phyloP scores from a whole-genome alignment of 1,140 invertebrate species.

The Stegodyphus dumicola region DNA sequence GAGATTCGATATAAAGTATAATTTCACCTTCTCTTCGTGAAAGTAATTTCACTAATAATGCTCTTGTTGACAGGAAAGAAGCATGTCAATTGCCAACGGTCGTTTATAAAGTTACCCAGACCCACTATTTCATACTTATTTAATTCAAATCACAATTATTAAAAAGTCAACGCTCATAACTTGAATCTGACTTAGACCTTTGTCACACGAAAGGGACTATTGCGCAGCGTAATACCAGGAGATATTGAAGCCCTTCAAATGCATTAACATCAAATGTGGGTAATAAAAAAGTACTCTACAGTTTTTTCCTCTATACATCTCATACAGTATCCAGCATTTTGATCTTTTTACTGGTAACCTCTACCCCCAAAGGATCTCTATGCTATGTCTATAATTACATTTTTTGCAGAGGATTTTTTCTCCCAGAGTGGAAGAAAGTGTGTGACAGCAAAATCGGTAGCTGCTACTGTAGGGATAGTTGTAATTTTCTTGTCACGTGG shows the following conservation, averaged over 20 bases:
- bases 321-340: constrained; percentile 30
- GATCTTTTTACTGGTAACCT: constrained; percentile 46
- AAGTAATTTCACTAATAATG: too few species aligned
- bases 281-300: constrained; percentile 1
- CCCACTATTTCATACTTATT: too few species aligned
- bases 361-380: constrained; percentile 28
- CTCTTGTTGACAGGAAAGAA: too few species aligned
- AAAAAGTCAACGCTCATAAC: too few species aligned
- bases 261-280: constrained; percentile 7
- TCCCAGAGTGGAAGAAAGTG: constrained; percentile 1
- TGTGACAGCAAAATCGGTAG: constrained; percentile 52
- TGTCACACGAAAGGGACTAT: too few species aligned
- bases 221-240: too few species aligned
- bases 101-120: background rate
- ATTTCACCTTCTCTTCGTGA: too few species aligned
- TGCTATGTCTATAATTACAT: constrained; percentile 37
- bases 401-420: constrained; percentile 27
- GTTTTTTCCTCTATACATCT: background rate
- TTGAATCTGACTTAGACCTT: too few species aligned
- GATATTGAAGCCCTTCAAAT: background rate
- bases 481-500: constrained; percentile 52
- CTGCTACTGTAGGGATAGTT: constrained; percentile 25
- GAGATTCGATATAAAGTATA: too few species aligned
- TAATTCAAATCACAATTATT: too few species aligned
- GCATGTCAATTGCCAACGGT: too few species aligned